Evolutionary conservation across 2,113 vertebrate genomes (phyloP).

Genomic region (Hystrix cristata): DNA sequence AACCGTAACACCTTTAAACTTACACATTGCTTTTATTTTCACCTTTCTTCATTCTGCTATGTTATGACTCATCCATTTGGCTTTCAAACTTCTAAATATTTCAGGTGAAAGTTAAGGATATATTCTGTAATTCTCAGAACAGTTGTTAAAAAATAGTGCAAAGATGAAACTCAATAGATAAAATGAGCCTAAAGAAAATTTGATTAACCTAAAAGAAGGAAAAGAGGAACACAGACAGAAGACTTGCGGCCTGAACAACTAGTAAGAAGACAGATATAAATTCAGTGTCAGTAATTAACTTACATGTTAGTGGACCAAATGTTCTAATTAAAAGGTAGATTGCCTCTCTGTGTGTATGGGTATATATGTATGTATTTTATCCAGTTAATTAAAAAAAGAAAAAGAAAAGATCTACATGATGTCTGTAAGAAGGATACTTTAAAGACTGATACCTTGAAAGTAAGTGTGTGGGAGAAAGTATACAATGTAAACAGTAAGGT

Average conservation of each 20-base stretch:
- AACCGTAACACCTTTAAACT: not conserved
- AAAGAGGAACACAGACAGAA: constrained; percentile 34
- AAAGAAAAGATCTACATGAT: not conserved
- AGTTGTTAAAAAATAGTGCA: not conserved
- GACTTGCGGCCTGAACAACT: not conserved
- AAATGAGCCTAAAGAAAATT: constrained; percentile 5
- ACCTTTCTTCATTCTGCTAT: not conserved
- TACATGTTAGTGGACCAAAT: not conserved
- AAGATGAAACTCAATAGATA: not conserved
- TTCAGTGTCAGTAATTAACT: constrained; percentile 14
- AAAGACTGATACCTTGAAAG: not conserved
- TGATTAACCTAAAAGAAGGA: constrained; percentile 27
- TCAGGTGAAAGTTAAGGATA: not conserved
- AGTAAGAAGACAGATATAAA: not conserved
- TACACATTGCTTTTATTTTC: not conserved
- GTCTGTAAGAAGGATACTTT: not conserved
- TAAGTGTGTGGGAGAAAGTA: not conserved
- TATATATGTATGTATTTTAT: not conserved
- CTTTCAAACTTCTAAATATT: not conserved
- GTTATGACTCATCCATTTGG: not conserved
- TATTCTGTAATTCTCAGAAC: not conserved
- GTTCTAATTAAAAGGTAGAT: constrained; percentile 22
- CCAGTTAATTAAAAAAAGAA: not conserved
- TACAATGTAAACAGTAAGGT: not conserved
- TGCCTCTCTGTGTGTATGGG: not conserved